These are phyloP conservation scores for Podarcis cretensis DNA, from an alignment of 2,113 vertebrate species.

Conservation along the genomic window DNA sequence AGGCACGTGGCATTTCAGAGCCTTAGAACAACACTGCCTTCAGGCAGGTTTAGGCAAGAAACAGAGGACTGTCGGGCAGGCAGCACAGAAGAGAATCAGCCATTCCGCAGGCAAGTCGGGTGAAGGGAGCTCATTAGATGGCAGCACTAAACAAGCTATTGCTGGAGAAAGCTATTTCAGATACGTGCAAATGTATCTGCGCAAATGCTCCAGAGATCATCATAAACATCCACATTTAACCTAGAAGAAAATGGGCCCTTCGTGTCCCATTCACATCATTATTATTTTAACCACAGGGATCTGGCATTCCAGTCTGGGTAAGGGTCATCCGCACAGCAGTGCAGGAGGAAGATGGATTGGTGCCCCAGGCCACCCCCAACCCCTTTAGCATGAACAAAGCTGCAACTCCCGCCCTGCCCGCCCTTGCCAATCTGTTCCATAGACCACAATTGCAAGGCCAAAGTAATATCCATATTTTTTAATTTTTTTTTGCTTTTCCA, in stretches of 20 bases:
- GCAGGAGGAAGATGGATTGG: not conserved
- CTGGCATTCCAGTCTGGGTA: not conserved
- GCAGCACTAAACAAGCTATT: conserved; percentile 9
- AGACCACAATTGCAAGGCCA: not conserved
- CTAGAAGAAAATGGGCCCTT: not conserved
- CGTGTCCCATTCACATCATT: not conserved
- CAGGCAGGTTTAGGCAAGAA: not conserved
- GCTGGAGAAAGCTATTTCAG: not conserved
- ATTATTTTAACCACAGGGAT: not conserved
- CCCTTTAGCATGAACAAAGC: not conserved
- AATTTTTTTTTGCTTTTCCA: not conserved
- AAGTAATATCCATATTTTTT: not conserved
- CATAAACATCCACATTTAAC: not conserved
- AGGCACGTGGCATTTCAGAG: not conserved
- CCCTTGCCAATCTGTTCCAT: not conserved
- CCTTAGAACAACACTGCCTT: not conserved
- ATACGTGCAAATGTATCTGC: not conserved
- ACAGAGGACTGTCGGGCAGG: not conserved
- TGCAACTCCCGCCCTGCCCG: not conserved
- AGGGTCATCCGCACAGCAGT: not conserved
- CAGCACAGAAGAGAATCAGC: not conserved
- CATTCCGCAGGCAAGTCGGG: not conserved
- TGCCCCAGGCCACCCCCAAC: not conserved
- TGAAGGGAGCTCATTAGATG: conserved; percentile 6
- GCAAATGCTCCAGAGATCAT: not conserved